phyloP scores from a whole-genome alignment of 1,140 invertebrate species.

The Neomicropteryx cornuta region DNA sequence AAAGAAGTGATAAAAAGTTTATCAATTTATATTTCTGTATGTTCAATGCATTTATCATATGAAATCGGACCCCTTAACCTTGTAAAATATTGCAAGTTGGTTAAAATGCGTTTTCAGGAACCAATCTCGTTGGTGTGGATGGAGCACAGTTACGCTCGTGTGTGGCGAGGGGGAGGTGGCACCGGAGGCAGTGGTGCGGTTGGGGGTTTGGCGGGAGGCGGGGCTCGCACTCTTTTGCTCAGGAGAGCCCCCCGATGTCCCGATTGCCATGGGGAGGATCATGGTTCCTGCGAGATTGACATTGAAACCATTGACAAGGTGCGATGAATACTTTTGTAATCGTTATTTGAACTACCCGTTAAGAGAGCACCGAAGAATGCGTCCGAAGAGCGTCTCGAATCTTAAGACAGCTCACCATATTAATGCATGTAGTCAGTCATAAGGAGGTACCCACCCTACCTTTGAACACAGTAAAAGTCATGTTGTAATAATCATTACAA shows the following conservation, averaged over 20 bases:
- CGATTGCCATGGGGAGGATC: slow-evolving; percentile 10
- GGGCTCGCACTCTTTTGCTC: slow-evolving; percentile 11
- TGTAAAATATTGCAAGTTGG: neutral
- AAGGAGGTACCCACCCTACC: too few relatives aligned
- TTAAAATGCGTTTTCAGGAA: slow-evolving; percentile 3
- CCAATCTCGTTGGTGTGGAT: slow-evolving; percentile 14
- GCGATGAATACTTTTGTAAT: too few relatives aligned
- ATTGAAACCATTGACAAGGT: slow-evolving; percentile 13
- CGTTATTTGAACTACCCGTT: too few relatives aligned
- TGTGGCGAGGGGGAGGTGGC: slow-evolving; percentile 4
- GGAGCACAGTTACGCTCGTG: slow-evolving; percentile 16
- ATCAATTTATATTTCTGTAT: neutral
- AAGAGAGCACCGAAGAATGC: too few relatives aligned
- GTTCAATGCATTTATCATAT: neutral
- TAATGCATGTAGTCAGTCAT: too few relatives aligned
- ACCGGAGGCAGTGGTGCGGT: neutral
- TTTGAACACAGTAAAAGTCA: too few relatives aligned
- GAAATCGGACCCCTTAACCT: neutral
- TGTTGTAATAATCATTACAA: too few relatives aligned
- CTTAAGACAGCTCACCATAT: too few relatives aligned
- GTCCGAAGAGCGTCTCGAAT: too few relatives aligned
- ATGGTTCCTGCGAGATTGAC: slow-evolving; percentile 10
- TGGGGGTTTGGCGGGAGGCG: slow-evolving; percentile 5
- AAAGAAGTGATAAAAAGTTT: too few relatives aligned
- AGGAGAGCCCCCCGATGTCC: slow-evolving; percentile 13